Evolutionary conservation across 2,888 invertebrate species (phyloP), one percentile per base, ranked within the genome.

Genomic region (Zhengitettix transpicula): DNA sequence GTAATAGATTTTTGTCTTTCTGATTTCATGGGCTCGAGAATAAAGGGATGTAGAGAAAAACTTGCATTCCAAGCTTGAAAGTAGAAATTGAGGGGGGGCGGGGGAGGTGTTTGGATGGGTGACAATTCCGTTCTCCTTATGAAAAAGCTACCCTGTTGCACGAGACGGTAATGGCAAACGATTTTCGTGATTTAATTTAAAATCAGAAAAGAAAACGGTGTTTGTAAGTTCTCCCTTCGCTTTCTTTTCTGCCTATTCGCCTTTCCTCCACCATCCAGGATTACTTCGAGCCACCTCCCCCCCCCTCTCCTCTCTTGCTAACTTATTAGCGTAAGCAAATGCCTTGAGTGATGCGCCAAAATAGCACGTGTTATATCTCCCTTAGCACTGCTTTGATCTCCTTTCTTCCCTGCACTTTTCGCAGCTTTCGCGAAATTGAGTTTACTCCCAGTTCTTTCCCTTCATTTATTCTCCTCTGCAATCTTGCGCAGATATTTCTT

Each of bases 341-440:
- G 55, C 58, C 53, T 55, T 60, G 60, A 62, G 54, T 58, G 62
- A 60, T 60, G 60, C 44, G 55, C 57, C 53, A 51, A 53, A 17
- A n/a, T 54, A 55, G 56, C 62, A 62, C 60, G 60, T 62, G 62
- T 60, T 62, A 60, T 62, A 55, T 53, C 57, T 52, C 53, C 52
- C 52, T 60, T 56, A 57, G 60, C 57, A 57, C 53, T 54, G 52
- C 62, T 62, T 62, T 62, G 62, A 62, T 62, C 62, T 62, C 57
- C 28, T 28, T 58, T 57, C 62, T 54, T 54, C 55, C 56, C 42
- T 42, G 52, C 53, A 44, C 60, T 47, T 55, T 60, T 52, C 59
- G 54, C 60, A 58, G 59, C 58, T 63, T 61, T 63, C 58, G 59
- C 60, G 58, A 63, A 63, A 63, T 63, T 63, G 63, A 63, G 63